Evolutionary conservation across 2,797 vertebrate species (phyloP).

Genomic region (Nothura maculosa): DNA sequence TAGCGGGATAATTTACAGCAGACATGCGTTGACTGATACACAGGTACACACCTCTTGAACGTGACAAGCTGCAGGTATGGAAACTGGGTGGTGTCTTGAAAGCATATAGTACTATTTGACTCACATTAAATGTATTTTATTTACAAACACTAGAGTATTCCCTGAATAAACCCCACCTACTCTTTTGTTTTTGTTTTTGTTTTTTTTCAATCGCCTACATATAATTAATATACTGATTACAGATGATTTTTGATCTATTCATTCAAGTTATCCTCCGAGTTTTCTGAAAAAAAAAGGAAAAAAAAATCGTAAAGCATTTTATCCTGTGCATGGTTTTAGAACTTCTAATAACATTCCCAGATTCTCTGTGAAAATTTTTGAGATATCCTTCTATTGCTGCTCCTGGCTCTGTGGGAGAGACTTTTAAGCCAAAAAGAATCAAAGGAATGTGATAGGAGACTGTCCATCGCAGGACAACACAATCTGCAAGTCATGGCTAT

Average conservation of each 20-base stretch:
- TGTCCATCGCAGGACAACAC: neutral
- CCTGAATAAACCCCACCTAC: neutral
- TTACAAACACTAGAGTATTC: neutral
- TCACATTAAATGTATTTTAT: neutral
- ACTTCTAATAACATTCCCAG: neutral
- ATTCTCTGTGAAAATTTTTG: neutral
- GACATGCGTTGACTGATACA: neutral
- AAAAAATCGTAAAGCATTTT: neutral
- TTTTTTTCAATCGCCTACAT: neutral
- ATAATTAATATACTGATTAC: neutral
- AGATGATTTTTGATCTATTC: neutral
- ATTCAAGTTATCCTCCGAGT: neutral
- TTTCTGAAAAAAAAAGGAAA: neutral
- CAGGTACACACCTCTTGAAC: neutral
- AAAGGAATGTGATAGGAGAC: neutral
- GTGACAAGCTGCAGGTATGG: conserved; percentile 28
- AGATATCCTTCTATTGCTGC: rapidly evolving
- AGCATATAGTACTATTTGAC: neutral
- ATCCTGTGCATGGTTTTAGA: neutral
- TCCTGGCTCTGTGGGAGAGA: neutral
- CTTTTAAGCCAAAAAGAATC: neutral
- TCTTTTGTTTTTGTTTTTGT: neutral
- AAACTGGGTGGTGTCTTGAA: conserved; percentile 1
- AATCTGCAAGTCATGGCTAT: neutral
- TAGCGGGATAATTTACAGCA: neutral